Conservation (phyloP, 2,888 invertebrate species). For the Polietes domitor region DNA sequence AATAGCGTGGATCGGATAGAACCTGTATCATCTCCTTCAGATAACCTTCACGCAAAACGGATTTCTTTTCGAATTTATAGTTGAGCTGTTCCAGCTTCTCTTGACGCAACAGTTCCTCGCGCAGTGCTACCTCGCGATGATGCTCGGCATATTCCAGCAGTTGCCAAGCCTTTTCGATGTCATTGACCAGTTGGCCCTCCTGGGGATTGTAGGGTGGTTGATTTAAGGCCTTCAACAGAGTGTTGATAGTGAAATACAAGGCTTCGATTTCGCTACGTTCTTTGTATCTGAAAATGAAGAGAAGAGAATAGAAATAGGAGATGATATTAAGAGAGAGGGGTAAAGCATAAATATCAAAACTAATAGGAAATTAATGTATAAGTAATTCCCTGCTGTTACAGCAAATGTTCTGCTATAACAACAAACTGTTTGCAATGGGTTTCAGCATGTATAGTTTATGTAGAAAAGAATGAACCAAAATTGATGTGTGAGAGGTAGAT, state of each 20-base stretch:
- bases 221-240: slow-evolving; percentile 95
- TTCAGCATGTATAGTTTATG: too few relatives aligned
- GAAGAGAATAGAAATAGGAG: too few relatives aligned
- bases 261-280: slow-evolving; percentile 99
- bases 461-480: too few relatives aligned
- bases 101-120: slow-evolving; percentile 94
- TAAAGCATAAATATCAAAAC: too few relatives aligned
- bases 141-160: slow-evolving; percentile 96
- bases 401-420: too few relatives aligned
- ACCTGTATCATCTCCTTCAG: slow-evolving; percentile 98
- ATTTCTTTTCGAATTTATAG: slow-evolving; percentile 97
- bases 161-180: slow-evolving; percentile 97
- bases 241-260: slow-evolving; percentile 97
- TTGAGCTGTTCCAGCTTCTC: slow-evolving; percentile 97
- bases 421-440: too few relatives aligned
- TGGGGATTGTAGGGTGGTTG: slow-evolving; percentile 92
- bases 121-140: slow-evolving; percentile 93
- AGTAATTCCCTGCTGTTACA: too few relatives aligned
- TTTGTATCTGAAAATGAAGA: slow-evolving; percentile 86
- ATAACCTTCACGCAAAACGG: slow-evolving; percentile 96
- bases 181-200: slow-evolving; percentile 95
- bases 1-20: slow-evolving; percentile 93
- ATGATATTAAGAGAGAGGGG: not conserved
- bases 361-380: too few relatives aligned
- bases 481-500: too few relatives aligned